Conservation (phyloP, 2,797 vertebrate species). For the Oreortyx pictus region DNA sequence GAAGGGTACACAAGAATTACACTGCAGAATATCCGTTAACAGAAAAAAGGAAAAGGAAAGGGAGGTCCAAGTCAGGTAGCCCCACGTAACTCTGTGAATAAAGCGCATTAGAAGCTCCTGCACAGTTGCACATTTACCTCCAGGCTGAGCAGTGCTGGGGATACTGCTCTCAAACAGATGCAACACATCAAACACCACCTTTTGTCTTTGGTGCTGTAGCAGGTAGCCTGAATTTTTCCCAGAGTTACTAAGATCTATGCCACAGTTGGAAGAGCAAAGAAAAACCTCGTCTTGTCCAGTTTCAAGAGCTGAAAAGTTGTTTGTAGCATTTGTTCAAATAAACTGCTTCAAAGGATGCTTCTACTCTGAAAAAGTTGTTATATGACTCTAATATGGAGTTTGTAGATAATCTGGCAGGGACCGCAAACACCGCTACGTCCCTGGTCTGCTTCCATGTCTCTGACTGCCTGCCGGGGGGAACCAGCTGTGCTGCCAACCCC, state of each 20-base stretch:
- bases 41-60: background rate
- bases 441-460: background rate
- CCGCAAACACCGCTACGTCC: background rate
- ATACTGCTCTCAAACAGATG: background rate
- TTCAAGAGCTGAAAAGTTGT: background rate
- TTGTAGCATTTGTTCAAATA: background rate
- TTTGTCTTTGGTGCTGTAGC: background rate
- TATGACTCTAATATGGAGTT: background rate
- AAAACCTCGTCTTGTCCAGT: background rate
- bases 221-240: background rate
- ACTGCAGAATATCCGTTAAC: background rate
- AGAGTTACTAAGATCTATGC: background rate
- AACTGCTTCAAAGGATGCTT: slow-evolving; percentile 1
- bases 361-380: background rate
- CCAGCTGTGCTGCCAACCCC: background rate
- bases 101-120: background rate
- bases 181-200: background rate
- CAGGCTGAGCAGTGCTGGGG: background rate
- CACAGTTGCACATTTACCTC: background rate
- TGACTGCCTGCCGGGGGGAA: background rate
- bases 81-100: background rate
- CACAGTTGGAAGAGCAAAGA: background rate
- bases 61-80: background rate
- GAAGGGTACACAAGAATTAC: background rate
- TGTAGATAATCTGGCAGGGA: background rate